These are phyloP conservation scores for Meliscaeva auricollis DNA, from an alignment of 2,888 invertebrate species.

Conservation along the genomic window DNA sequence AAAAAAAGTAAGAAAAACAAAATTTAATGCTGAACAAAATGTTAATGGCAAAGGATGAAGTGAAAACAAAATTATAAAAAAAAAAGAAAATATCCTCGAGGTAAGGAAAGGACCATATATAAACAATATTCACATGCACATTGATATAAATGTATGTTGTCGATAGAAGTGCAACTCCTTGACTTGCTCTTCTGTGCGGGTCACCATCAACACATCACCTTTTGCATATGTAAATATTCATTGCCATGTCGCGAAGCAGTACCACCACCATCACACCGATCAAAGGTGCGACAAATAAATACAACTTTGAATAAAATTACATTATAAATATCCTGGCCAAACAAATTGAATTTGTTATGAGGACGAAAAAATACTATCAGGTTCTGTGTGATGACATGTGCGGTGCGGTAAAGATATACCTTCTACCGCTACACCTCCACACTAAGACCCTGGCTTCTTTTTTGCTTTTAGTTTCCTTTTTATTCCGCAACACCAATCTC, in stretches of 20 bases:
- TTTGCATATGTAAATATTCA: background rate
- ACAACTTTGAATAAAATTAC: constrained; percentile 70
- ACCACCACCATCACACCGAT: constrained; percentile 9
- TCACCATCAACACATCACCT: background rate
- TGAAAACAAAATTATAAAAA: constrained; percentile 28
- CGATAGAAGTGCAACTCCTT: background rate
- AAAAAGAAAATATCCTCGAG: constrained; percentile 7
- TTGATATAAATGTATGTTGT: background rate
- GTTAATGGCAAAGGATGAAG: constrained; percentile 44
- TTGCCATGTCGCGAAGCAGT: background rate
- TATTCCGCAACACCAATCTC: constrained; percentile 41
- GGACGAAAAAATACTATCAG: constrained; percentile 4
- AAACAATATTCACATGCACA: constrained; percentile 6
- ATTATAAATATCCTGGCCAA: constrained; percentile 71
- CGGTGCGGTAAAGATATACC: too few relatives aligned
- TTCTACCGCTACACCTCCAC: too few relatives aligned
- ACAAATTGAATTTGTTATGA: constrained; percentile 74
- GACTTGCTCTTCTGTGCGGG: background rate
- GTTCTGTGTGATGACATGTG: constrained; percentile 30
- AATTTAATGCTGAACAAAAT: constrained; percentile 14
- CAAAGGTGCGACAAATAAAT: constrained; percentile 70
- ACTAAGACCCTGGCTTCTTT: background rate
- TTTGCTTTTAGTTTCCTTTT: constrained; percentile 12
- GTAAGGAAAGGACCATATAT: background rate
- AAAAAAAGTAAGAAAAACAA: constrained; percentile 32